Evolutionary conservation across 2,888 invertebrate species (phyloP), one percentile per base, ranked within the genome.

Genomic region (Allacma fusca): DNA sequence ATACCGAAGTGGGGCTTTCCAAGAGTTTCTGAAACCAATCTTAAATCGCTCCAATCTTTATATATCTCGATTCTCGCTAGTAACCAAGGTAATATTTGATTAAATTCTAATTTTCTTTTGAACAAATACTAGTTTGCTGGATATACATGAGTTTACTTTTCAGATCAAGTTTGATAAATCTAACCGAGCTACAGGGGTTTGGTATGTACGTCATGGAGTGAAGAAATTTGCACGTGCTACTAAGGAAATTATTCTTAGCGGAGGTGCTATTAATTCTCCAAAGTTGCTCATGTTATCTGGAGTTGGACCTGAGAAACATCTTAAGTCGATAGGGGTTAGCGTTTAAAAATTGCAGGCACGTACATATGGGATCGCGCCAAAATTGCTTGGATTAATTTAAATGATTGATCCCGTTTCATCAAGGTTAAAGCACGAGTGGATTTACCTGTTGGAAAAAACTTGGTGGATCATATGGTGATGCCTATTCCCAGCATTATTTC

Each of bases 371-470:
- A 9, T 40, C 13, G n/a, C n/a, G n/a, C n/a, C n/a, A n/a, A n/a
- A n/a, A n/a, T n/a, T n/a, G n/a, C n/a, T 40, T 40, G 13, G 13
- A 40, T 40, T 40, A 40, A n/a, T n/a, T n/a, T n/a, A n/a, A n/a
- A n/a, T n/a, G n/a, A n/a, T n/a, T 40, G 5, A 9, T 13, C 40
- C 13, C 13, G 5, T 40, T 40, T 40, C 40, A 5, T 40, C 5
- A 40, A 40, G 40, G 13, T 40, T 13, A 40, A 40, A 40, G 5
- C 40, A 9, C 40, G 40, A 50, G 59, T 80, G 13, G 72, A 80
- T 57, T 44, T 81, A 19, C 81, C 81, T 0, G 82, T 82, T 0
- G 82, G 82, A 21, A n/a, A 80, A 72, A 80, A 80, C 74, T 57
- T 82, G 5, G 74, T 77, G 24, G 82, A 82, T 40, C 82, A 82